Conservation (phyloP, 2,888 invertebrate species). For the Imbricaverruca yamaguchii region DNA sequence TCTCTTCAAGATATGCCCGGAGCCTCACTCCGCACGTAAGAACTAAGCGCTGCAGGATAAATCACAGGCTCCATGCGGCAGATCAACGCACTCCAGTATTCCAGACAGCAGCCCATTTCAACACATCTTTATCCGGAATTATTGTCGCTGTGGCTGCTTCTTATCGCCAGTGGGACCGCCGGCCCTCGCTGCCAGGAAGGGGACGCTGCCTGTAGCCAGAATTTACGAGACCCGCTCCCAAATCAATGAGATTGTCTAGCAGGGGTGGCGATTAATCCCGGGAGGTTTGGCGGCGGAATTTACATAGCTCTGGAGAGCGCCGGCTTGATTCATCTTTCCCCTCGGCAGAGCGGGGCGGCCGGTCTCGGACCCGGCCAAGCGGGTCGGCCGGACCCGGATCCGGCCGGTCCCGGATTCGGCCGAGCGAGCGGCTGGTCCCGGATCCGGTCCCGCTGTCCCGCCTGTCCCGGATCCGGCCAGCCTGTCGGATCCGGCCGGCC, state of each 20-base stretch:
- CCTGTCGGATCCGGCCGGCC: too few species aligned
- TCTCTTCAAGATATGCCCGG: too few species aligned
- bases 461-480: too few species aligned
- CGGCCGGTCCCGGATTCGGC: too few species aligned
- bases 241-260: conserved; percentile 21
- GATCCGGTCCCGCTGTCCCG: too few species aligned
- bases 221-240: conserved; percentile 10
- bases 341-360: neutral
- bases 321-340: neutral
- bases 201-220: neutral
- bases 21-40: neutral
- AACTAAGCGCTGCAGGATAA: neutral
- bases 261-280: conserved; percentile 13
- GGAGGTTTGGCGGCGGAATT: conserved; percentile 1
- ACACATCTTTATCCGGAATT: conserved; percentile 16
- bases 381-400: too few species aligned
- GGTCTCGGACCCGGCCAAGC: too few species aligned
- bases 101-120: neutral
- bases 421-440: too few species aligned
- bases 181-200: neutral
- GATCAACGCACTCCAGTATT: conserved; percentile 3
- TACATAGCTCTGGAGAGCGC: conserved; percentile 18
- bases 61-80: neutral
- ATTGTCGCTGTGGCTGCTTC: neutral
- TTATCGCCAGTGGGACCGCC: neutral